These are phyloP conservation scores for Henicopernis longicauda DNA, from an alignment of 2,113 vertebrate species.

Conservation along the genomic window DNA sequence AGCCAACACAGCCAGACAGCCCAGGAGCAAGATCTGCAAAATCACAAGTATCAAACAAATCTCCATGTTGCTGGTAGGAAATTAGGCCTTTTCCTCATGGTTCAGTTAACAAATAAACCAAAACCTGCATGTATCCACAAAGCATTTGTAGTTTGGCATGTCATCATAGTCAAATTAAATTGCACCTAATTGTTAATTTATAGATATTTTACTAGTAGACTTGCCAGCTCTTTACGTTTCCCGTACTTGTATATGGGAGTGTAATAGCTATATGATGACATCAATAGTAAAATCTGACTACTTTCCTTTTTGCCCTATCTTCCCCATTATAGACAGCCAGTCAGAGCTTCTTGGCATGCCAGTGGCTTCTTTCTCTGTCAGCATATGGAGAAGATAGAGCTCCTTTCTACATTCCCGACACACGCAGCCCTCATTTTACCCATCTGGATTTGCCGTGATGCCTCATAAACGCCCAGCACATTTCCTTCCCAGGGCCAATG, in stretches of 20 bases:
- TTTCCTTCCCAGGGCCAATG: not conserved
- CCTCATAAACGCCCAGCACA: not conserved
- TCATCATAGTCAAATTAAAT: not conserved
- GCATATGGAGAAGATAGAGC: slow-evolving; percentile 2
- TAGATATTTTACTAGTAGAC: not conserved
- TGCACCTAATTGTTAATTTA: not conserved
- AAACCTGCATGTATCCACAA: not conserved
- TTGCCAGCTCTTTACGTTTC: not conserved
- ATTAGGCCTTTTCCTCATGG: not conserved
- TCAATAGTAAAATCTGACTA: not conserved
- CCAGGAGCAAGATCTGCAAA: not conserved
- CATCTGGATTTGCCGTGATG: slow-evolving; percentile 3
- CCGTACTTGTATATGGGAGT: not conserved
- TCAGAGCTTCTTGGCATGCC: not conserved
- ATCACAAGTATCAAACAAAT: not conserved
- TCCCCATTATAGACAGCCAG: not conserved
- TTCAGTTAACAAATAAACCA: not conserved
- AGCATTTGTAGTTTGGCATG: not conserved
- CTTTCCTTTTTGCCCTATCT: not conserved
- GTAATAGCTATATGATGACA: not conserved
- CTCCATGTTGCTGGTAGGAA: not conserved
- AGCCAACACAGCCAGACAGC: not conserved
- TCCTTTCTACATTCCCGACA: not conserved
- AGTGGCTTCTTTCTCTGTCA: not conserved
- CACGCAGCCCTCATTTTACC: not conserved